These are phyloP conservation scores for Tenualosa ilisha DNA, from an alignment of 2,797 vertebrate genomes.

Conservation along the genomic window DNA sequence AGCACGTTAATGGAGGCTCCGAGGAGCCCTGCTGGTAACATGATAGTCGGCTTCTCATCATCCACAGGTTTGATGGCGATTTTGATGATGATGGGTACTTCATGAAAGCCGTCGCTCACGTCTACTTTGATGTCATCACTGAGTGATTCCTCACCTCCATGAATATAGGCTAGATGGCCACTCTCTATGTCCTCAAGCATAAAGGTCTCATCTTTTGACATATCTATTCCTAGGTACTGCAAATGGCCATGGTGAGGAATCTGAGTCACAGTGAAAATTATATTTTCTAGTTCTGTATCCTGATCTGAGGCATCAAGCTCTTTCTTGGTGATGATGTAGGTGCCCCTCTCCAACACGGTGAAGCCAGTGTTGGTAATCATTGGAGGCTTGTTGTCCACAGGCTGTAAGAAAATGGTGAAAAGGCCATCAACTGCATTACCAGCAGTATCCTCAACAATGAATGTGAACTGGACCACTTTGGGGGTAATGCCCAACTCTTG, in stretches of 20 bases:
- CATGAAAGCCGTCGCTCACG: conserved; percentile 82
- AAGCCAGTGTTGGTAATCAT: conserved; percentile 84
- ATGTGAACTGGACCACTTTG: conserved; percentile 84
- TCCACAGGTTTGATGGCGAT: conserved; percentile 78
- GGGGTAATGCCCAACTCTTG: conserved; percentile 83
- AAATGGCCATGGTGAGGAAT: conserved; percentile 76
- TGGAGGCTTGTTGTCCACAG: conserved; percentile 85
- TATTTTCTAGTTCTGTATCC: conserved; percentile 81
- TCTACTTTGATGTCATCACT: conserved; percentile 78
- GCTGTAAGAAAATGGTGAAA: conserved; percentile 86
- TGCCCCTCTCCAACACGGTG: conserved; percentile 74
- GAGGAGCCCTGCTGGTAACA: conserved; percentile 71
- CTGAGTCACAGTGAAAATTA: conserved; percentile 78
- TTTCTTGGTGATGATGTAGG: conserved; percentile 74
- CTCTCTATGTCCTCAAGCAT: conserved; percentile 75
- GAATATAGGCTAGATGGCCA: conserved; percentile 76
- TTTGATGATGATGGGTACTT: conserved; percentile 77
- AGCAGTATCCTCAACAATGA: conserved; percentile 81
- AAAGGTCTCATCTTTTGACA: conserved; percentile 80
- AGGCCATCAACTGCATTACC: conserved; percentile 79
- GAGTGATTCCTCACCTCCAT: conserved; percentile 74
- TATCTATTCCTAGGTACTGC: conserved; percentile 74
- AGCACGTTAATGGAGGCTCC: conserved; percentile 80
- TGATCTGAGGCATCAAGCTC: conserved; percentile 82
- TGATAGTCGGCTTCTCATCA: conserved; percentile 76